Conservation (phyloP, 1,140 invertebrate genomes). For the Luehdorfia chinensis region DNA sequence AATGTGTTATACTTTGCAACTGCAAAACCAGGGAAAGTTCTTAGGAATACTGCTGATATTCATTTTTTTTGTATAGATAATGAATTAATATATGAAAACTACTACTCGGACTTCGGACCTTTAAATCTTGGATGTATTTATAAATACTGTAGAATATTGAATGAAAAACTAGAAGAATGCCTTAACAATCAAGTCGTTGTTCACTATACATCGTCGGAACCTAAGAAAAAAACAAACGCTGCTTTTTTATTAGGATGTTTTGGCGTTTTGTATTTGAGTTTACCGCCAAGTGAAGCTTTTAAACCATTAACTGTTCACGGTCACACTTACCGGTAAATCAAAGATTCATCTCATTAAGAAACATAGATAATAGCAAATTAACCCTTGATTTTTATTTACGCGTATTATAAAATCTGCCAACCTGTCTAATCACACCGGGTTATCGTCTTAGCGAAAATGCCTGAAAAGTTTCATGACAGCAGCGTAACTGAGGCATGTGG, state of each 20-base stretch:
- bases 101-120: conserved; percentile 98
- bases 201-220: conserved; percentile 90
- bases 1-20: conserved; percentile 68
- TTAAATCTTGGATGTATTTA: conserved; percentile 96
- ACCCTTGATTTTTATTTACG: too few species aligned
- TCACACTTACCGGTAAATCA: conserved; percentile 64
- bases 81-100: conserved; percentile 96
- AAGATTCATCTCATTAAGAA: too few species aligned
- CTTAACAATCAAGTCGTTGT: conserved; percentile 58
- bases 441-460: too few species aligned
- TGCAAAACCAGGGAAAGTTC: conserved; percentile 60
- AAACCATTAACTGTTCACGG: conserved; percentile 84
- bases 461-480: too few species aligned
- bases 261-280: conserved; percentile 93
- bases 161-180: conserved; percentile 76
- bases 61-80: conserved; percentile 96
- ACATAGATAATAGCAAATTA: too few species aligned
- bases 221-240: conserved; percentile 83
- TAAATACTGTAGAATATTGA: conserved; percentile 93
- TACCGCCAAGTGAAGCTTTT: conserved; percentile 90
- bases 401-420: too few species aligned
- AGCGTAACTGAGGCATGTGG: too few species aligned
- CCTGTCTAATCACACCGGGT: too few species aligned
- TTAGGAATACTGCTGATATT: conserved; percentile 86
- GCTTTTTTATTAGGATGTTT: conserved; percentile 94